Base-by-base conservation (phyloP, 2,113 vertebrate genomes). In the Xyrauchen texanus region DNA sequence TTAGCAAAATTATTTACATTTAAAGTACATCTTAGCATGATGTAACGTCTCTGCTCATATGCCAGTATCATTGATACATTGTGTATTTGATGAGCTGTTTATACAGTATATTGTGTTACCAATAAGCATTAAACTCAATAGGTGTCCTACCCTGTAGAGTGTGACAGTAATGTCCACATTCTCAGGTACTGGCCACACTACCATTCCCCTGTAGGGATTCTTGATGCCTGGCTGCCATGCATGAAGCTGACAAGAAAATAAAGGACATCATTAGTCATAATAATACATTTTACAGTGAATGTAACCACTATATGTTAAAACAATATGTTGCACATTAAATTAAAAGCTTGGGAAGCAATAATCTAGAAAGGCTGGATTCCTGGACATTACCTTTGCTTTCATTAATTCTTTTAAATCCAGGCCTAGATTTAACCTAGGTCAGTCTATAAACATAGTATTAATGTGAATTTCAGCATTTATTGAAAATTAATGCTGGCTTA, bases 221-320 rank as follows among this genome's bases (percentile, higher is more conserved):
- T 95, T 95, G 84, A 97, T 97, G 47, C 95, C 96, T 0, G 96
- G 96, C 87, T 95, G 94, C 96, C 95, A 96, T 77, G 95, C 92
- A 87, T 97, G 96, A 67, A 94, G 92, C 96, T 97, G 47, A 78
- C 10, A 82, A 63, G 6, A 67, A 51, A 73, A 60, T 3, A 68
- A 47, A 45, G 15, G 55, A 51, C 47, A 64, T 58, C 21, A 34
- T 67, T n/a, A 58, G 5, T 75, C 7, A 34, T 64, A 34, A 63
- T 63, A 58, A 10, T 4, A 8, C 10, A 60, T 42, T 15, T 46
- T 46, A 6, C 6, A 77, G 7, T 0, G 15, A 15, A 12, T 68
- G n/a, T 10, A 68, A 57, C n/a, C 8, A 46, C 45, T 60, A 4
- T 55, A 45, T 44, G 8, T 72, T 5, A 44, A 72, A 45, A 15